Evolutionary conservation across 1,140 invertebrate genomes (phyloP), one percentile per base, ranked within the genome.

Genomic region (Drosophila novamexicana): DNA sequence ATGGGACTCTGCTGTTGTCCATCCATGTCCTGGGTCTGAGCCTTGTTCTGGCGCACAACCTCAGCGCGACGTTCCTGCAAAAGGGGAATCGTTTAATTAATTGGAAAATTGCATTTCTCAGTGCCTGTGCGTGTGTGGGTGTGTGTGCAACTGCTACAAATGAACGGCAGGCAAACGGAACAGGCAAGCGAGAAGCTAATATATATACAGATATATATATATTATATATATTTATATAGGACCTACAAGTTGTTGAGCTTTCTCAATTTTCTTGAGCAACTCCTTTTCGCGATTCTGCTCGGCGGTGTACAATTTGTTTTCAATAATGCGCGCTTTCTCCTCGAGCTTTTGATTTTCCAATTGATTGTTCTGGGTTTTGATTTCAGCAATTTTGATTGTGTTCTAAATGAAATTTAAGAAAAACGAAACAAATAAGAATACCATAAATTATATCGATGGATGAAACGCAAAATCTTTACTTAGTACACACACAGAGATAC

Each of bases 31-130:
- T 81, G 78, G 50, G 84, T 62, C 66, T 92, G 90, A 40, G 95
- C 95, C 93, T 97, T 97, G 92, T 97, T 98, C 93, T 97, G 96
- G 81, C 97, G 96, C 67, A 97, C 97, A 76, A 96, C 93, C 91
- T 97, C 96, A 49, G 96, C 96, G 86, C 96, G 96, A 86, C 95
- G 95, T 93, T 97, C 97, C 97, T 98, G 93, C 44, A 94, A 94
- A 16, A 7, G 16, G 7, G 29, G 7, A 54, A 34, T 34, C 0
- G 1, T 12, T n/a, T 1, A 7, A 18, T 52, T 9, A 34, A 29
- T 7, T 47, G 6, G 36, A 12, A 29, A 14, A 16, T 53, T 39
- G 12, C 29, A 32, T 37, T 32, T 56, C 36, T 50, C 9, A 8
- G 4, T 34, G 14, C 22, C 10, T 18, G 0, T 2, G 47, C 12